Base-by-base conservation (phyloP, 2,888 invertebrate species). In the Lamellibrachia satsuma region DNA sequence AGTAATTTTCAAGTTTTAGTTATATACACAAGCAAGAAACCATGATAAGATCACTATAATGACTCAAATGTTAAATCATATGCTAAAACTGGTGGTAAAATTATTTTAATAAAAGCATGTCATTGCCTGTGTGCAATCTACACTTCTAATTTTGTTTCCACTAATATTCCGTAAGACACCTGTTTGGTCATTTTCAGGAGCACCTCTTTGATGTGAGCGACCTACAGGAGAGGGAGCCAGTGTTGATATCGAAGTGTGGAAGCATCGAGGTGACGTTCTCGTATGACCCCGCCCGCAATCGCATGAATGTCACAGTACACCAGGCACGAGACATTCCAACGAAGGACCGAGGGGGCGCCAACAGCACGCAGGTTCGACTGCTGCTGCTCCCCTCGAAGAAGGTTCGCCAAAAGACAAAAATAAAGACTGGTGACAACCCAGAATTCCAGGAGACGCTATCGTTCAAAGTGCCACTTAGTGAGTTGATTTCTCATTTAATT, bases 381-480 rank as follows among this genome's bases (percentile, higher is more conserved):
- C 97, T 99, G 91, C 97, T 99, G 95, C 97, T 99, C 94, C 99
- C 99, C 6, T 97, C 98, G 96, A 98, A 99, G 96, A 99, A 99
- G 96, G 99, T 99, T 27, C 98, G 98, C 95, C 98, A 98, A 96
- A 99, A 99, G 97, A 99, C 99, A 52, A 98, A 99, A 97, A 98
- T 99, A 94, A 97, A 98, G 93, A 98, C 98, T 93, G 99, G 99
- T 0, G 98, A 98, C 95, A 98, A 98, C 96, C 99, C 99, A 0
- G 98, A 98, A 96, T 99, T 98, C 95, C 98, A 99, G 98, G 99
- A 99, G 96, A 98, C 98, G 95, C 99, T 99, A 96, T 97, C 98
- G 90, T 97, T 99, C 95, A 98, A 98, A 95, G 98, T 99, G 90
- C 98, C 98, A 97, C 98, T 98, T 96, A 75, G 75, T 75, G 75